Conservation (phyloP, 2,888 invertebrate genomes). For the Oscheius sp. region DNA sequence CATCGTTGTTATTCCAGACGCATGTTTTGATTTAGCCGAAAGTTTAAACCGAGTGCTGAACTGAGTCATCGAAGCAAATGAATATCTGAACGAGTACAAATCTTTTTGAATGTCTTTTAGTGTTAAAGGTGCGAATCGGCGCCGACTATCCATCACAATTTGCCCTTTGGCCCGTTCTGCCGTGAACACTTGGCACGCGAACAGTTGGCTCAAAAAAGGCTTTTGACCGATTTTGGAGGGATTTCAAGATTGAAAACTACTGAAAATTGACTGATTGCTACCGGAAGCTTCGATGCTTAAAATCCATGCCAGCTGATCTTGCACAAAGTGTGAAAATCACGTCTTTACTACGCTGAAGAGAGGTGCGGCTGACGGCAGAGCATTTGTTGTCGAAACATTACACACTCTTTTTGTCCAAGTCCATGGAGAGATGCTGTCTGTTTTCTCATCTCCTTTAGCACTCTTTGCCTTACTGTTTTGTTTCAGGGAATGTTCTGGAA, state of each 20-base stretch:
- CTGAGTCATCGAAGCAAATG: no score
- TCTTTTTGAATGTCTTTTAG: no score
- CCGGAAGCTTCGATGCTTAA: background rate
- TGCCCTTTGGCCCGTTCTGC: constrained; percentile 11
- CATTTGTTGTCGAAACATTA: constrained; percentile 39
- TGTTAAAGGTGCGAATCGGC: background rate
- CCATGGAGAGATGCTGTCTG: background rate
- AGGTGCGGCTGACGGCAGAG: constrained; percentile 16
- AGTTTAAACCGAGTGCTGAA: no score
- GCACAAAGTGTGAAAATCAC: constrained; percentile 6
- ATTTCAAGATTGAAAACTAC: no score
- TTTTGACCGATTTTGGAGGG: no score
- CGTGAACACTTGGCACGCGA: background rate
- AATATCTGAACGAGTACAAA: no score
- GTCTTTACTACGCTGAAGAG: background rate
- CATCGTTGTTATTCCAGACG: no score
- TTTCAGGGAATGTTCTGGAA: no score
- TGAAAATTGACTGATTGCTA: no score
- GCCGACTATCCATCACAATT: background rate
- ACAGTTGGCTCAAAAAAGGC: background rate
- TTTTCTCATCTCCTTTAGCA: no score
- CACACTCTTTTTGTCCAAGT: constrained; percentile 34
- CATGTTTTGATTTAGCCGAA: no score
- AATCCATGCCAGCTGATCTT: background rate
- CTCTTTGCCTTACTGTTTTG: no score